Conservation (phyloP, 2,113 vertebrate species). For the Thomomys bottae region DNA sequence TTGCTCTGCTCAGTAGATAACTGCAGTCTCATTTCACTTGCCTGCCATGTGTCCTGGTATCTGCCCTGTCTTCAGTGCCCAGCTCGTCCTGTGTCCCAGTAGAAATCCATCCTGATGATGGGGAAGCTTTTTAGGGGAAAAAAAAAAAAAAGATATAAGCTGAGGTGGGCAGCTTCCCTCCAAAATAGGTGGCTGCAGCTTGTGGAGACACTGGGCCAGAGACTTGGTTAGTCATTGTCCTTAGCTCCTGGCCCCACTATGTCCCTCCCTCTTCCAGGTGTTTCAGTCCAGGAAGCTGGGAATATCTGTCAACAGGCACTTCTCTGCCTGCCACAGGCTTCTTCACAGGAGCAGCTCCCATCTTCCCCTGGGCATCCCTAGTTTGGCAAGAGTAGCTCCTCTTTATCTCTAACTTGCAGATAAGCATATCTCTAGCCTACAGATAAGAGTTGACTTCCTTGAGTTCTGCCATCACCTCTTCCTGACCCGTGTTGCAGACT, state of each 20-base stretch:
- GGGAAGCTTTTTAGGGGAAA: too few species aligned
- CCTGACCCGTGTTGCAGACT: neutral
- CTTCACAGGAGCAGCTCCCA: neutral
- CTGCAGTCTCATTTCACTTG: neutral
- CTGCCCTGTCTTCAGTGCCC: neutral
- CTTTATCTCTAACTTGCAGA: neutral
- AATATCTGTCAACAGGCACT: neutral
- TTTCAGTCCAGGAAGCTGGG: neutral
- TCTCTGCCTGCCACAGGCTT: neutral
- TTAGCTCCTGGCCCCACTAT: neutral
- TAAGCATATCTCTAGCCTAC: too few species aligned
- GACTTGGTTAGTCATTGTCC: neutral
- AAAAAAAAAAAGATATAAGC: neutral
- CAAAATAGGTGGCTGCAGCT: neutral
- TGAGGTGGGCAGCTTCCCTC: neutral
- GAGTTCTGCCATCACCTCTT: neutral
- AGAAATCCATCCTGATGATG: too few species aligned
- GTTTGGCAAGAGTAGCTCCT: neutral
- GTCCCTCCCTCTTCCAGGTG: neutral
- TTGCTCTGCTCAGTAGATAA: neutral
- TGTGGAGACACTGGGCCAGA: neutral
- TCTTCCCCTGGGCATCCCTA: neutral
- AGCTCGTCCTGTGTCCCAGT: neutral
- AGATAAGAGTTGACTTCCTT: neutral
- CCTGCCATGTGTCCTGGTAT: neutral